Base-by-base conservation (phyloP, 2,888 invertebrate genomes). In the Carcina quercana region DNA sequence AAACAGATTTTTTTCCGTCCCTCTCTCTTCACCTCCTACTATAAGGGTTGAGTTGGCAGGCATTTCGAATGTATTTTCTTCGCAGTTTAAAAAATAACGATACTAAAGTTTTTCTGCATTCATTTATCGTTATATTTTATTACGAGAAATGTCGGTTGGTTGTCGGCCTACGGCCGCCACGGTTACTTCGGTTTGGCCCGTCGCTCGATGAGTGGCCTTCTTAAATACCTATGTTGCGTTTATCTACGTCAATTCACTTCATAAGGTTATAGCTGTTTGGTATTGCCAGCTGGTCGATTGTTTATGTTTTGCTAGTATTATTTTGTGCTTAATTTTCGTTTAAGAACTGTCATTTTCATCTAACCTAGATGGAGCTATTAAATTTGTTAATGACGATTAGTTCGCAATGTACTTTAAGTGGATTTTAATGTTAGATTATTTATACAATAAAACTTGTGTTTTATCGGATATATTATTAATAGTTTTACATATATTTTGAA, bases 21-120 rank as follows among this genome's bases (percentile, higher is more conserved):
- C 53, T 37, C 61, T 56, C 27, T 69, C 69, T 30, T 68, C 65
- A n/a, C 57, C 69, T 25, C 61, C 60, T 42, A 74, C 59, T 45
- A 82, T 70, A 33, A 80, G 63, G 44, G 71, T 75, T 21, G 83
- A 83, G 60, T 83, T 73, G 33, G 83, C 83, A 44, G 83, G 83
- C 83, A 83, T 83, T 53, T 56, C 57, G 42, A 25, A 19, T 39
- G 5, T 42, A 58, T 44, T 32, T 38, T 55, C 50, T 37, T 41
- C 45, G 11, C 10, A 11, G 11, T 11, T 24, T 24, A n/a, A 8
- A 20, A 20, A 42, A 47, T 33, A 36, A 56, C 46, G 47, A 53
- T 48, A 34, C 50, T 51, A 53, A 59, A 49, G 40, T 46, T 50
- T 46, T 43, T n/a, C n/a, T n/a, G 42, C 35, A 35, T 29, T 43